Evolutionary conservation across 2,888 invertebrate species (phyloP), one percentile per base, ranked within the genome.

Genomic region (Harpalus rufipes): DNA sequence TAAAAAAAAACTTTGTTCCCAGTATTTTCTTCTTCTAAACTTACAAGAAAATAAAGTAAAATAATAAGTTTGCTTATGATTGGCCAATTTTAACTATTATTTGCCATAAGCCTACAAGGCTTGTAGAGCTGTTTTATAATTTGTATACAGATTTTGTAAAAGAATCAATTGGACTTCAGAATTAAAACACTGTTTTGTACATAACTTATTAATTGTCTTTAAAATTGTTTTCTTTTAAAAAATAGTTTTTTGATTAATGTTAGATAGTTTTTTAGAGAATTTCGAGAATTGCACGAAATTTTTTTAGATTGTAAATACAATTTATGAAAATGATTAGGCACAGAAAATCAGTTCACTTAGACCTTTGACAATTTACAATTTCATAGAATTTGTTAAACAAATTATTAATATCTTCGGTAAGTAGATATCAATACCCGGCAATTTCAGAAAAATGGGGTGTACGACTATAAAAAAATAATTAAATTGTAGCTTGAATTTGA

Each of bases 121-220:
- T 14, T 16, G 61, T 61, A 61, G 61, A 61, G 14, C 8, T 32
- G 32, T 32, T 5, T 56, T 56, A 56, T 4, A 6, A 12, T 56
- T 56, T 14, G 12, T 12, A 63, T 25, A 63, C 25, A 32, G 63
- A 8, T 61, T 61, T 61, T 18, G 18, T 16, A 18, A 7, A 16
- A 61, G 18, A 21, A 61, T 61, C 10, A 25, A 68, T 68, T 68
- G 68, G 1, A 32, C 18, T 21, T n/a, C 2, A 68, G 32, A 25
- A 39, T 68, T 68, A 68, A 39, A 68, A 68, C 68, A 68, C 68
- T 68, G 68, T 68, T 68, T n/a, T 68, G 68, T 68, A 68, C 41
- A 68, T 68, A 68, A 68, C n/a, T 63, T 32, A 10, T 68, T n/a
- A 68, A 14, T 68, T 68, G 68, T 68, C n/a, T 39, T 68, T 68